Evolutionary conservation across 2,888 invertebrate species (phyloP).

Genomic region (Ephialtes manifestator): DNA sequence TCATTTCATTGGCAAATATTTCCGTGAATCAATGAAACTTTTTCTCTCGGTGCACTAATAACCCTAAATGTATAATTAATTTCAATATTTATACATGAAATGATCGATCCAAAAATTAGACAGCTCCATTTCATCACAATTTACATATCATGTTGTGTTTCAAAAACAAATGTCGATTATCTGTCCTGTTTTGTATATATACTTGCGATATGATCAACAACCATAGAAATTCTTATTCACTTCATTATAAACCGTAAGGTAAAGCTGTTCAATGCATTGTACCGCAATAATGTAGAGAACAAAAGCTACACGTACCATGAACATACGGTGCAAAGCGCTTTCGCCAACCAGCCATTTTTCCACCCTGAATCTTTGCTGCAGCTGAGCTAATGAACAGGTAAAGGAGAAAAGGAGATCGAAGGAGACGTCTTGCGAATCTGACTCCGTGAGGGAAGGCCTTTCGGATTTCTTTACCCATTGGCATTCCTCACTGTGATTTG

Average conservation of each 20-base stretch:
- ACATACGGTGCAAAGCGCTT: constrained; percentile 20
- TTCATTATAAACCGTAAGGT: background rate
- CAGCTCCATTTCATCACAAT: no score
- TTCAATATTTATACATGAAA: no score
- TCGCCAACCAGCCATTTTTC: constrained; percentile 32
- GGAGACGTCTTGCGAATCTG: constrained; percentile 54
- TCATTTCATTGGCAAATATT: no score
- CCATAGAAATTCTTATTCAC: background rate
- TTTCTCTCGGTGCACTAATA: no score
- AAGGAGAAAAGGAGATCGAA: constrained; percentile 55
- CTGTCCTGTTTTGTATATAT: background rate
- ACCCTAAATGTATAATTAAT: no score
- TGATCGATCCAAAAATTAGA: no score
- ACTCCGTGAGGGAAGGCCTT: constrained; percentile 28
- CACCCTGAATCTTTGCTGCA: constrained; percentile 27
- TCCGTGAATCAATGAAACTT: no score
- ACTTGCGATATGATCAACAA: constrained; percentile 2
- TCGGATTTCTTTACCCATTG: constrained; percentile 34
- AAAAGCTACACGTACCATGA: constrained; percentile 1
- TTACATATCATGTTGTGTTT: no score
- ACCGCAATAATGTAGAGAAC: constrained; percentile 21
- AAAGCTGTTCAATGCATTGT: constrained; percentile 11
- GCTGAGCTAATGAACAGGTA: constrained; percentile 57
- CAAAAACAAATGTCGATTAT: no score
- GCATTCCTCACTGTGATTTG: background rate